A percentile compares a stretch with the other conserved stretches of the same genome.
These are phyloP conservation scores for Gonatopus flavifemur DNA, from an alignment of 1,140 invertebrate species.

Conservation along the genomic window DNA sequence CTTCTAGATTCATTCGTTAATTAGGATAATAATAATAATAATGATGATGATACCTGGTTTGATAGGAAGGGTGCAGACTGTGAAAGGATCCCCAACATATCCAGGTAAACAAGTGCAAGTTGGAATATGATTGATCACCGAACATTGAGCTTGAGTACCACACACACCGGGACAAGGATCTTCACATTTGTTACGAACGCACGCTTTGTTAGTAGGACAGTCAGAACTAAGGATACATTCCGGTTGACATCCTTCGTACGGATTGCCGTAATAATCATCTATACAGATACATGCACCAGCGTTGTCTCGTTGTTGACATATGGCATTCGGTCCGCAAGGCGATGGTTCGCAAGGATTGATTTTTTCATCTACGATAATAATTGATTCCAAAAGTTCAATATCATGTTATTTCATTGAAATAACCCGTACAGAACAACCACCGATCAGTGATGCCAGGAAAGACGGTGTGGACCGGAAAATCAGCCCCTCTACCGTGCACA, in stretches of 20 bases:
- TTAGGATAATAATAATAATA: too few relatives aligned
- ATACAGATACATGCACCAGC: constrained; percentile 61
- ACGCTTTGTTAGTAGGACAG: constrained; percentile 63
- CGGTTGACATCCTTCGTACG: constrained; percentile 61
- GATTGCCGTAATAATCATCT: constrained; percentile 61
- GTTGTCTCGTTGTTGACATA: constrained; percentile 58
- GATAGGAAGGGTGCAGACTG: constrained; percentile 51
- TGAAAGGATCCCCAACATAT: constrained; percentile 64
- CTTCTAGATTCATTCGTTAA: constrained; percentile 2
- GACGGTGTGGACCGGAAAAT: too few relatives aligned
- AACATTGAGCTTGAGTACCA: constrained; percentile 61
- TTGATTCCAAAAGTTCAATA: too few relatives aligned
- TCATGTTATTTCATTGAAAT: too few relatives aligned
- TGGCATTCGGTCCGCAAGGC: constrained; percentile 63
- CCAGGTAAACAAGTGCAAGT: constrained; percentile 65
- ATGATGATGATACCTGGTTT: constrained; percentile 28
- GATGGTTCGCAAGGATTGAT: constrained; percentile 60
- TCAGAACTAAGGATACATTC: constrained; percentile 64
- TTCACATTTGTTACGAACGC: constrained; percentile 62
- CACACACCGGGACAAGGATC: constrained; percentile 65
- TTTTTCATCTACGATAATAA: constrained; percentile 36
- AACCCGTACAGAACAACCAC: too few relatives aligned
- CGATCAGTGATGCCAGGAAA: too few relatives aligned
- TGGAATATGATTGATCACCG: constrained; percentile 67
- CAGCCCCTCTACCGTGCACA: too few relatives aligned